Base-by-base conservation (phyloP, 2,797 vertebrate genomes). In the Chaenodraco wilsoni region DNA sequence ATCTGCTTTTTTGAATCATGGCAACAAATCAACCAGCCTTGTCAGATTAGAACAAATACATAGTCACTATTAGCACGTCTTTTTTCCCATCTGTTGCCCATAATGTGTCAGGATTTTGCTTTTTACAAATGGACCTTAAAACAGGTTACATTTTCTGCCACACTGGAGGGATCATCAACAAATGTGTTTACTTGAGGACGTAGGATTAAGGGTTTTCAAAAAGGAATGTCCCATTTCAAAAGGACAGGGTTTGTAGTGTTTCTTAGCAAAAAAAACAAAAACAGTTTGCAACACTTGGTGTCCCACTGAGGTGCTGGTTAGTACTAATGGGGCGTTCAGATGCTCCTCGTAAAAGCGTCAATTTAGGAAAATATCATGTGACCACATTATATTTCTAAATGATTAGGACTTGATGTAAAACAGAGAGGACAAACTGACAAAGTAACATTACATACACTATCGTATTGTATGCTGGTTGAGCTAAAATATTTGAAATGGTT, bases 241-340 rank as follows among this genome's bases (percentile, higher is more conserved):
- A 51, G 41, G 19, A n/a, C 21, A 59, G 57, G 12, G 61, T 33
- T 44, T 6, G 9, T 9, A 40, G 41, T 44, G 16, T 67, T 63
- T 57, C 51, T 43, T 46, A 63, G 9, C 9, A 44, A 3, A 48
- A 9, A 14, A 64, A 69, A 65, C 65, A 64, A 50, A 69, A 71
- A 40, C 31, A 27, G n/a, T 67, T 55, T 64, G 40, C 58, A 78
- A 52, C 55, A 50, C 43, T 63, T 33, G 0, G 64, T 15, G 9
- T 65, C 67, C 75, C 59, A 65, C 80, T 55, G 67, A 55, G 70
- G 40, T 31, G 33, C 46, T 37, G 44, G 9, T 60, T 50, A n/a
- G 55, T 69, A 37, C 70, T 66, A 70, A 82, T 67, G 66, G 70
- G 46, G 70, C 70, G 16, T 67, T 73, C 19, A 69, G 57, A 50